A percentile compares a stretch with the other conserved stretches of the same genome.
Conservation (phyloP, 92 coral and sea anemone species). For the Epizoanthus scotinus region DNA sequence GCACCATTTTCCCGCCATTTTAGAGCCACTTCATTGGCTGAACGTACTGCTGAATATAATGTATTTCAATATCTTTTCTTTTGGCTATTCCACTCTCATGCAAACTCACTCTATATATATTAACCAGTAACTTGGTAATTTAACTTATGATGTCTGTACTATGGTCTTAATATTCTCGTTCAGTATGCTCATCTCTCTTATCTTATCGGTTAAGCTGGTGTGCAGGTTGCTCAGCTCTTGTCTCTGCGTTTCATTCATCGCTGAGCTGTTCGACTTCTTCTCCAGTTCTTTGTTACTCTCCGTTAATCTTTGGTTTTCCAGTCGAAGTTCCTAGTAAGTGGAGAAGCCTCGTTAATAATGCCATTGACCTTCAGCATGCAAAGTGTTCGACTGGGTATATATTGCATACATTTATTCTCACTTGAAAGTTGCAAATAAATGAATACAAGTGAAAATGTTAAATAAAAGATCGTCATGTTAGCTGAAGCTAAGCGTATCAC, state of each 20-base stretch:
- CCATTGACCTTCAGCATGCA: no score
- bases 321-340: constrained; percentile 33
- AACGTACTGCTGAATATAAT: no score
- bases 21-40: no score
- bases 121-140: no score
- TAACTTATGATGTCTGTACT: constrained; percentile 9
- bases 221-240: constrained; percentile 67
- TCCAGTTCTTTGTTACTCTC: constrained; percentile 53
- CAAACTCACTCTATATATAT: no score
- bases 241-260: constrained; percentile 63
- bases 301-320: constrained; percentile 25
- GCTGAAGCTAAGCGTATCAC: no score
- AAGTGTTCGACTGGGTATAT: background rate
- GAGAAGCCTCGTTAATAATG: background rate
- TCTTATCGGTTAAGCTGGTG: constrained; percentile 58
- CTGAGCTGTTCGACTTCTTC: constrained; percentile 46
- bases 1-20: no score
- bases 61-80: no score
- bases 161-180: constrained; percentile 40
- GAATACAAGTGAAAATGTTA: no score
- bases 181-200: constrained; percentile 60
- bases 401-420: background rate
- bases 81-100: no score
- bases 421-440: no score
- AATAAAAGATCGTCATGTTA: no score